Evolutionary conservation across 2,888 invertebrate genomes (phyloP), one percentile per base, ranked within the genome.

Genomic region (Sisyra nigra): DNA sequence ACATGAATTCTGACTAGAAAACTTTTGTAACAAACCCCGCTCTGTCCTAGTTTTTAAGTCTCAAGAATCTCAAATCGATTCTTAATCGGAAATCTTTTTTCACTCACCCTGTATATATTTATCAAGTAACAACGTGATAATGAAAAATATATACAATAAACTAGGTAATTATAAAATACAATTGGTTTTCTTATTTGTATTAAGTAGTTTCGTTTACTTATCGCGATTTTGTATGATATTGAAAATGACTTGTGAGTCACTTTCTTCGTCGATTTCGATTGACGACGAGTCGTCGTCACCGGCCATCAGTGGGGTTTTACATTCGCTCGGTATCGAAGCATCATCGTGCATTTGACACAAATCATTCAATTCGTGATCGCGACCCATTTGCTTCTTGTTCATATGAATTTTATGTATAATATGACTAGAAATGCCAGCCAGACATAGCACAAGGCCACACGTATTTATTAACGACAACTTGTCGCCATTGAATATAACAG

Each of bases 401-500:
- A 49, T 52, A 44, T 48, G 51, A 46, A 68, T 54, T 62, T 87
- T 88, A 58, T 85, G 80, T 43, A 80, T 60, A 29, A 92, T 79
- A 60, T 96, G 96, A 40, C 81, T 71, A 9, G 70, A 70, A 51
- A 97, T 94, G 42, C 97, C 97, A 38, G 80, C 68, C 48, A 98
- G 67, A 57, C 96, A 97, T 43, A 94, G 67, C 7, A 81, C 62
- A 46, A 98, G 66, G 0, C 98, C 98, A 5, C 84, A 62, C 18
- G 80, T 73, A 66, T 97, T 98, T 42, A 93, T 65, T 3, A 69
- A 85, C 57, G 97, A 71, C 17, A 43, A 29, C 55, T 76, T 72
- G 58, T 97, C 96, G 7, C 88, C 87, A 54, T 86, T 87, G 53
- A 83, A 75, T 55, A 80, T 72, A 41, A 91, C 85, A 1, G 96